These are phyloP conservation scores for Ophion ventricosus DNA, from an alignment of 2,888 invertebrate genomes.

Conservation along the genomic window DNA sequence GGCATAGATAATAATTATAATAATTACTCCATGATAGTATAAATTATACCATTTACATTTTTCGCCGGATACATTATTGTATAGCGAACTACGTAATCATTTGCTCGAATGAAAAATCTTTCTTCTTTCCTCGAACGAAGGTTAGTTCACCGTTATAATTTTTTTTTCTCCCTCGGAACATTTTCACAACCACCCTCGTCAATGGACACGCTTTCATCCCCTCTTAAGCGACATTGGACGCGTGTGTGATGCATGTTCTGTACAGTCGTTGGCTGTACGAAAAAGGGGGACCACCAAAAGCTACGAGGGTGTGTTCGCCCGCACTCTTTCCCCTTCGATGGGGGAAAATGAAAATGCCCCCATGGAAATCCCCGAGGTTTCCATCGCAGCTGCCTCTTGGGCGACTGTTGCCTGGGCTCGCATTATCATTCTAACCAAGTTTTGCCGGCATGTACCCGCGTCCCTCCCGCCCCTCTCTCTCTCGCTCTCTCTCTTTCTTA, in stretches of 20 bases:
- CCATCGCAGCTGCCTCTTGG: slow-evolving; percentile 62
- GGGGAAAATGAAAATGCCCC: slow-evolving; percentile 67
- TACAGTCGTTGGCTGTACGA: slow-evolving; percentile 21
- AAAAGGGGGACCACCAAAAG: slow-evolving; percentile 14
- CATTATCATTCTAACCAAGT: slow-evolving; percentile 61
- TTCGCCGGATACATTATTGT: not conserved
- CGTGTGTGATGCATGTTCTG: slow-evolving; percentile 6
- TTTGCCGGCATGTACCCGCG: not conserved
- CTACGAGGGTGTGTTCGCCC: slow-evolving; percentile 42
- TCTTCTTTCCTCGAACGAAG: not conserved
- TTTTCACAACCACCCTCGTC: slow-evolving; percentile 19
- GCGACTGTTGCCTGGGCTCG: slow-evolving; percentile 41
- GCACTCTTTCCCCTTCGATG: slow-evolving; percentile 47
- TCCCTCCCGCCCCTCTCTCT: not conserved
- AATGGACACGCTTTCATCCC: slow-evolving; percentile 28
- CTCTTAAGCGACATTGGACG: not conserved
- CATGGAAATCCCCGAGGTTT: slow-evolving; percentile 64
- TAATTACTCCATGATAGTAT: not conserved
- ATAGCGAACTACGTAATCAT: not conserved
- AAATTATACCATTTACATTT: not conserved
- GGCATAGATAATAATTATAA: not conserved
- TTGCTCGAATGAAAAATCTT: not conserved
- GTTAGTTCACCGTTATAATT: slow-evolving; percentile 4
- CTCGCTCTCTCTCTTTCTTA: slow-evolving; percentile 28
- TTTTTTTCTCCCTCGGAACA: slow-evolving; percentile 10